Evolutionary conservation across 1,140 invertebrate species (phyloP), one percentile per base, ranked within the genome.

Genomic region (Conus betulinus): DNA sequence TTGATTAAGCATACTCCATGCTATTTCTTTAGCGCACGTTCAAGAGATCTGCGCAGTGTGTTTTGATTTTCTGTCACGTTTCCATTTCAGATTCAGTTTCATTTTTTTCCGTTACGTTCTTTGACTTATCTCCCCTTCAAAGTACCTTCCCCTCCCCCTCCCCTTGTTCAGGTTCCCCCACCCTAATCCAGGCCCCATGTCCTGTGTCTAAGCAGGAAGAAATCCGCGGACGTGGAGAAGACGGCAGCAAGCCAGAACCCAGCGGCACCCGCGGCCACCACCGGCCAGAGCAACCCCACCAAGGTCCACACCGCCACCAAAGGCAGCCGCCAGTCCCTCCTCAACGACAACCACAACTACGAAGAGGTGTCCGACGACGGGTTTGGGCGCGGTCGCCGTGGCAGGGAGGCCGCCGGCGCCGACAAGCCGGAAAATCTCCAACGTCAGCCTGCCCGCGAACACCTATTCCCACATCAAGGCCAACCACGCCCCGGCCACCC

Each of bases 301-400:
- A 20, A 39, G 23, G 81, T 13, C 27, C 15, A 8, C 2, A 51
- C 57, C 23, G 17, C 63, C 2, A 17, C 27, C 27, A n/a, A 17
- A 17, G n/a, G 27, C 85, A 55, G 85, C 71, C 7, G 52, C 51
- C 20, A 23, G 20, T 87, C 85, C 85, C 71, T 57, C 15, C n/a
- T 87, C 71, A 85, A 53, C 84, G 74, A 87, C 74, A 25, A 57
- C 23, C 85, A 87, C 85, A 87, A 87, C 85, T 87, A 87, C 71
- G 85, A 87, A 25, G 85, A 87, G 51, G 85, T 87, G 71, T 78
- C 85, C 20, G 85, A 87, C 15, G 85, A 87, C 25, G 85, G 85
- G 57, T 25, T 87, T 51, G 74, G 71, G 20, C 39, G 67, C 3
- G 76, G 39, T 25, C 13, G 11, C 7, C 11, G 57, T 6, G 67